phyloP scores from a whole-genome alignment of 2,888 invertebrate species.

The Morpho achilles region DNA sequence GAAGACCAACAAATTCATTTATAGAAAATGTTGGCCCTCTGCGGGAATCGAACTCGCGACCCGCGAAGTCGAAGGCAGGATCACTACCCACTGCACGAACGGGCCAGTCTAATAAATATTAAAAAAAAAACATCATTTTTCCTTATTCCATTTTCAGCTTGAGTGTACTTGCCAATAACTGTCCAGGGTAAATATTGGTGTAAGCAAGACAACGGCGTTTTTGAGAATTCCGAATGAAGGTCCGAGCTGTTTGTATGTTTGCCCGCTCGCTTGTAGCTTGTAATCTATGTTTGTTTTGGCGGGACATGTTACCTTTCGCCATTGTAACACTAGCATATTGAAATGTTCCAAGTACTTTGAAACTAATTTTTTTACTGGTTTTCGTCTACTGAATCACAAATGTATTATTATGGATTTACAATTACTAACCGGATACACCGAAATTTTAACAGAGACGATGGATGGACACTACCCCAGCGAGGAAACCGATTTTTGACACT shows the following conservation, averaged over 20 bases:
- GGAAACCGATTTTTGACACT: too few relatives aligned
- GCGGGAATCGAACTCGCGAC: too few relatives aligned
- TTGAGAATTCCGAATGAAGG: constrained; percentile 74
- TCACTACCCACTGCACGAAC: too few relatives aligned
- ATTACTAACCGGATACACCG: not conserved
- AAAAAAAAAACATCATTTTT: too few relatives aligned
- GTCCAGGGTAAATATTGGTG: constrained; percentile 67
- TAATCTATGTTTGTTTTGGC: constrained; percentile 56
- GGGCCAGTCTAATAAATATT: too few relatives aligned
- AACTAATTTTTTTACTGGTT: not conserved
- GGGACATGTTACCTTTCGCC: constrained; percentile 27
- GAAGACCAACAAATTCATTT: too few relatives aligned
- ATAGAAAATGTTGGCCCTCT: too few relatives aligned
- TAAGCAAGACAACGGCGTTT: constrained; percentile 70
- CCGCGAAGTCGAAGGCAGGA: too few relatives aligned
- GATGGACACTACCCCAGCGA: too few relatives aligned
- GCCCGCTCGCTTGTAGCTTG: constrained; percentile 42
- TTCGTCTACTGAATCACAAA: not conserved
- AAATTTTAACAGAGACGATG: not conserved
- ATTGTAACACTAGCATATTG: constrained; percentile 13
- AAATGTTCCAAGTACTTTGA: constrained; percentile 1
- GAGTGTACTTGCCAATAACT: constrained; percentile 67
- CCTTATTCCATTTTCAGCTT: constrained; percentile 26
- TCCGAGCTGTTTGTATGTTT: constrained; percentile 42
- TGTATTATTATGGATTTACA: not conserved